Evolutionary conservation across 92 coral and sea anemone species (phyloP), one percentile per base, ranked within the genome.

Genomic region (Zoanthus sansibaricus): DNA sequence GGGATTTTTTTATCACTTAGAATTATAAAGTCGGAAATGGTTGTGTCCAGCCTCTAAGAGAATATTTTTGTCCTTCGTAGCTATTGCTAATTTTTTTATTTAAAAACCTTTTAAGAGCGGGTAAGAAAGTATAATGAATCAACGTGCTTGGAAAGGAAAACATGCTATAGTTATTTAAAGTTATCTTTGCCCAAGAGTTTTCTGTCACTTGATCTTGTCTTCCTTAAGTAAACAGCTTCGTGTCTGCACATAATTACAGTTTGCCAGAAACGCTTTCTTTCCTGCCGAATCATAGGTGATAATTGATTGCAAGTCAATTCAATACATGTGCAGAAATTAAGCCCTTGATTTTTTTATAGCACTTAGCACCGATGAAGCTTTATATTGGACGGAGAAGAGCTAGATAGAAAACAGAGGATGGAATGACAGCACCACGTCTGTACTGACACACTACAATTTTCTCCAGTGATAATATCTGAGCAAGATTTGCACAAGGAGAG

Each of bases 221-320:
- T 49, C 66, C 75, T 45, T 45, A 80, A 80, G 85, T 80, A 80
- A 80, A 80, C 85, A 80, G 67, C 67, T 25, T 71, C 61, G 14
- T 80, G 85, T 80, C 85, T 80, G 85, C 85, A 80, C 85, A 66
- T 80, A 80, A 80, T 80, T 80, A 80, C 59, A 21, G 73, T 5
- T 44, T 46, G 31, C 61, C 74, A 6, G 67, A 76, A 64, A 59
- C 71, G 83, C 83, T 78, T 12, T 61, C 74, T 64, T 80, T 33
- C 74, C 75, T 42, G 85, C 75, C 56, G 85, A 2, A 62, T 42
- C 44, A 5, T 13, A 80, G 85, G 85, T 66, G 85, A 12, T 66
- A 66, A 80, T 74, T 80, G 85, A 80, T 80, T 5, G 42, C 33
- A 46, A 45, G 42, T 6, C 73, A 11, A 64, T 64, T 80, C 85